Conservation (phyloP, 2,888 invertebrate genomes). For the Drosophila anceps region DNA sequence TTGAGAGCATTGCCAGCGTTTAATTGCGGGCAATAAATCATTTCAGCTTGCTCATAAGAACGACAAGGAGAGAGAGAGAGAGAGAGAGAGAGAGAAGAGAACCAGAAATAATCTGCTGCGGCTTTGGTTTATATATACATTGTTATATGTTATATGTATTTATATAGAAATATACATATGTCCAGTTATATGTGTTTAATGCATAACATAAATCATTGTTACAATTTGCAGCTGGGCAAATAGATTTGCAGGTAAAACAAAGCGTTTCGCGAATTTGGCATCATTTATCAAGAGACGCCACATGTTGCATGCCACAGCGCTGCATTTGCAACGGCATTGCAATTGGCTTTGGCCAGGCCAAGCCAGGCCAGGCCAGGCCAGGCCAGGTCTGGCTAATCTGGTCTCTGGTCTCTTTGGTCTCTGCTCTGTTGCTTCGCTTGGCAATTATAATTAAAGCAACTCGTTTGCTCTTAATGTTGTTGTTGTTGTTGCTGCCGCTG, state of each 20-base stretch:
- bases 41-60: slow-evolving; percentile 39
- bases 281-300: slow-evolving; percentile 74
- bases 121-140: slow-evolving; percentile 14
- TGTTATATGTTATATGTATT: too few relatives aligned
- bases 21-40: slow-evolving; percentile 45
- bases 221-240: slow-evolving; percentile 48
- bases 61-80: not conserved
- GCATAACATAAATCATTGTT: slow-evolving; percentile 44
- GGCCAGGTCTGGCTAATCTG: slow-evolving; percentile 23
- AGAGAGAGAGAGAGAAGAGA: not conserved
- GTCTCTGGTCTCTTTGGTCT: slow-evolving; percentile 21
- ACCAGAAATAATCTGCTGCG: slow-evolving; percentile 8
- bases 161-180: not conserved
- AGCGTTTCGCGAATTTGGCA: slow-evolving; percentile 76
- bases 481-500: slow-evolving; percentile 7
- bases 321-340: slow-evolving; percentile 22
- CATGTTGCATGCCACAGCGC: slow-evolving; percentile 36
- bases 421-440: slow-evolving; percentile 21
- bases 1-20: slow-evolving; percentile 17
- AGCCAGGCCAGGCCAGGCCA: not conserved
- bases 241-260: slow-evolving; percentile 54
- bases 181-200: slow-evolving; percentile 10
- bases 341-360: slow-evolving; percentile 32
- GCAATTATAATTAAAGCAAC: slow-evolving; percentile 80
- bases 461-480: slow-evolving; percentile 52